Evolutionary conservation across 2,888 invertebrate genomes (phyloP).

Genomic region (Diogma glabrata): DNA sequence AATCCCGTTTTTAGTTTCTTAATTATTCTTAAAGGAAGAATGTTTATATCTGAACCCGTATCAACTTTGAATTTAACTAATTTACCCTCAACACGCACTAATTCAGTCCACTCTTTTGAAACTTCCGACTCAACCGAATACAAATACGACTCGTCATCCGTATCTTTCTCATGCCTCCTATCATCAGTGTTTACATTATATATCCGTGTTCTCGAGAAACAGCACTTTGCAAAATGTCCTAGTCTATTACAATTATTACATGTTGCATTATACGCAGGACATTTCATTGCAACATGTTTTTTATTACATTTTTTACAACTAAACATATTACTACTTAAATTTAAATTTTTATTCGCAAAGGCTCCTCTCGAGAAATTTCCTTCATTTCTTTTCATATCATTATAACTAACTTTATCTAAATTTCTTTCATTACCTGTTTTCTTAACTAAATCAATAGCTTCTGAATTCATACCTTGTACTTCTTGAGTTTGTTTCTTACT

Average conservation of each 20-base stretch:
- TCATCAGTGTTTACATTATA: constrained; percentile 4
- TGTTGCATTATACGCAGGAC: background rate
- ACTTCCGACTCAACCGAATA: background rate
- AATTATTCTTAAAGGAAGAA: background rate
- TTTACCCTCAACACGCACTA: background rate
- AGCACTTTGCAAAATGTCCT: background rate
- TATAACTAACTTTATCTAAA: background rate
- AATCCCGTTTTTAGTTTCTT: background rate
- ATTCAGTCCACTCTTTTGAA: background rate
- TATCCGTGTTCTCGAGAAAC: background rate
- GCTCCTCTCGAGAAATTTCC: background rate
- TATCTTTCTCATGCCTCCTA: background rate
- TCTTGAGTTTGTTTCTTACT: too few relatives aligned
- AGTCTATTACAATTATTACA: background rate
- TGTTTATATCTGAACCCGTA: background rate
- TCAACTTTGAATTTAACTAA: background rate
- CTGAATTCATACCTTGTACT: background rate
- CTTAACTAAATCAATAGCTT: background rate
- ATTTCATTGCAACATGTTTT: background rate
- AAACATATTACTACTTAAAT: background rate
- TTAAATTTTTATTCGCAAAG: background rate
- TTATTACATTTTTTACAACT: constrained; percentile 3
- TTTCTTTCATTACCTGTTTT: background rate
- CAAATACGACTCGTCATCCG: background rate
- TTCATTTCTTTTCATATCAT: background rate